Percentiles rank a stretch among this genome's conserved stretches.
Conservation (phyloP, 2,888 invertebrate species). For the Gibbula magus region DNA sequence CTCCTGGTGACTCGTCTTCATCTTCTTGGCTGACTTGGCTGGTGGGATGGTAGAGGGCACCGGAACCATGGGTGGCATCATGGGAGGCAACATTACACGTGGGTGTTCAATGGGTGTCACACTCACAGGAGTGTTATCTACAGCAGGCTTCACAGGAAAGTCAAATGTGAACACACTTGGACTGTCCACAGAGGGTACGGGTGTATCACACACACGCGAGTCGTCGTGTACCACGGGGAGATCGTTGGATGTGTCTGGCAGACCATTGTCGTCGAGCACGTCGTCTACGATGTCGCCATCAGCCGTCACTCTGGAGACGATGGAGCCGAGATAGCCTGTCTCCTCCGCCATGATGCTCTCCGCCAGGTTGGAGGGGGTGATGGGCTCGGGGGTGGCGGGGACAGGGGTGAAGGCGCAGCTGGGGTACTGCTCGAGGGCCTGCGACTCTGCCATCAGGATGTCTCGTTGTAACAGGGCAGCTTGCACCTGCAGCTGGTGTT, state of each 20-base stretch:
- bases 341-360: neutral
- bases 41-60: no score
- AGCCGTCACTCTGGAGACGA: slow-evolving; percentile 3
- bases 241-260: neutral
- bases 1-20: neutral
- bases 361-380: neutral
- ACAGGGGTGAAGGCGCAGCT: neutral
- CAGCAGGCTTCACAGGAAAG: no score
- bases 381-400: no score
- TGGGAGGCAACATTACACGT: neutral
- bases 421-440: neutral
- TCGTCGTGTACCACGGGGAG: neutral
- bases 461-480: neutral
- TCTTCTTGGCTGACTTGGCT: neutral
- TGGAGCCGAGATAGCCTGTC: neutral
- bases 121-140: neutral
- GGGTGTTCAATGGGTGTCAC: neutral
- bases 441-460: neutral
- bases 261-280: neutral
- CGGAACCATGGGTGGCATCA: neutral
- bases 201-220: neutral
- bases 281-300: slow-evolving; percentile 15
- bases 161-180: neutral
- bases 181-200: neutral
- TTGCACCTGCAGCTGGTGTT: neutral